Evolutionary conservation across 2,797 vertebrate species (phyloP).

Genomic region (Mus minutoides): DNA sequence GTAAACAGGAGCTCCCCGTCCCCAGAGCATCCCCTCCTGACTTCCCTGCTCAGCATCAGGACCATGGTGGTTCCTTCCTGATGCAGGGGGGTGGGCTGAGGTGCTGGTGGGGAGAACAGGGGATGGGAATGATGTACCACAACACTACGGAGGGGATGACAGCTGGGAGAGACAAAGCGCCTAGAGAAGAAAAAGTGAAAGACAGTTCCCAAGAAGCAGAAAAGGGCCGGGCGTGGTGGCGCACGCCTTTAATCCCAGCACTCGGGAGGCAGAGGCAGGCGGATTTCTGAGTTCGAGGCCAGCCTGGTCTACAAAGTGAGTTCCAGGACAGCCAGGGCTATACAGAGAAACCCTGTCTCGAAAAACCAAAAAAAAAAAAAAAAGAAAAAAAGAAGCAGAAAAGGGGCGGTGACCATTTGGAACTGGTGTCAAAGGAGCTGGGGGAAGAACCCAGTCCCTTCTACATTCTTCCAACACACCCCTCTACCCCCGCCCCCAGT

Average conservation of each 20-base stretch:
- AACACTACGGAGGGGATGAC: slow-evolving; percentile 59
- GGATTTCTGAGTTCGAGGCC: too few relatives aligned
- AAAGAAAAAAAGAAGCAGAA: slow-evolving; percentile 37
- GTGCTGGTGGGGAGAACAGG: not conserved
- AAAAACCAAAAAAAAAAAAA: too few relatives aligned
- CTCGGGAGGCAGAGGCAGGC: too few relatives aligned
- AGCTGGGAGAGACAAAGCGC: not conserved
- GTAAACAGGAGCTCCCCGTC: slow-evolving; percentile 70
- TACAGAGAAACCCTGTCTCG: too few relatives aligned
- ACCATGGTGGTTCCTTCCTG: not conserved
- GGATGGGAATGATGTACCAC: not conserved
- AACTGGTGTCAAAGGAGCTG: not conserved
- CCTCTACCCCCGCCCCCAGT: not conserved
- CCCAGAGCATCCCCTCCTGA: not conserved
- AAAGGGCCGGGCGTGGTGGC: not conserved
- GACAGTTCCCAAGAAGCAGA: slow-evolving; percentile 7
- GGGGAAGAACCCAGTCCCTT: not conserved
- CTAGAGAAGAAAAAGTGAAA: not conserved
- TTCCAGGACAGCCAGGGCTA: too few relatives aligned
- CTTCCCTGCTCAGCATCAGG: not conserved
- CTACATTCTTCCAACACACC: not conserved
- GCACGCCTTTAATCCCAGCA: too few relatives aligned
- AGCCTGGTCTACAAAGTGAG: too few relatives aligned
- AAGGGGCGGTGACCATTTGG: not conserved
- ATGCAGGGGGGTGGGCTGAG: not conserved